Evolutionary conservation across 1,140 invertebrate genomes (phyloP), one percentile per base, ranked within the genome.

Genomic region (Zaprionus camerounensis): DNA sequence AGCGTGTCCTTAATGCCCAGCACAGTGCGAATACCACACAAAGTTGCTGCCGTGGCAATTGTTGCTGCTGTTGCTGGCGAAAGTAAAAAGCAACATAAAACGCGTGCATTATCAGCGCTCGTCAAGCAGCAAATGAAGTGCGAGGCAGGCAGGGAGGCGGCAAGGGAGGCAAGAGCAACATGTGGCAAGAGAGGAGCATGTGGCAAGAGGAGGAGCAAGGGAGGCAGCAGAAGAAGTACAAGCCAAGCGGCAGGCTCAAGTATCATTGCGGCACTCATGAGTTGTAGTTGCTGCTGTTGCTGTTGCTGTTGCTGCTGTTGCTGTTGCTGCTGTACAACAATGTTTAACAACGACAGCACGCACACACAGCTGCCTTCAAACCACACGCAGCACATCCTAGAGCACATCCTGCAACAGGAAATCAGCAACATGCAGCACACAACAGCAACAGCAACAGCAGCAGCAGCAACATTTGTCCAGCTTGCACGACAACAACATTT

Each of bases 321-420:
- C 3, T 55, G 53, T 15, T 56, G 49, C 11, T 24, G 46, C 22
- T 24, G n/a, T 13, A 66, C 71, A 78, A 74, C 55, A 70, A 53
- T 67, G 71, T 70, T 62, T 3, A 59, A 78, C 78, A 81, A 78
- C 34, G 56, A 44, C 49, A 62, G 49, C 49, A 59, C 41, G 7
- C 62, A 46, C 31, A 53, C 20, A 63, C 36, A 68, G 55, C 58
- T 55, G 56, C 64, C 13, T 12, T 22, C 38, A 15, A 56, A 34
- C 34, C 71, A 46, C 76, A 78, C 26, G 44, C 53, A 36, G 31
- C 85, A 80, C 72, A 79, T 83, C 84, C 84, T 81, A 53, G 46
- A 73, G 84, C 85, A 88, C 78, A 80, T 88, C 84, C 84, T 88
- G 84, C 81, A 88, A 75, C 81, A 75, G 85, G 85, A 88, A 87